Evolutionary conservation across 2,797 vertebrate genomes (phyloP).

Genomic region (Distichodus sexfasciatus): DNA sequence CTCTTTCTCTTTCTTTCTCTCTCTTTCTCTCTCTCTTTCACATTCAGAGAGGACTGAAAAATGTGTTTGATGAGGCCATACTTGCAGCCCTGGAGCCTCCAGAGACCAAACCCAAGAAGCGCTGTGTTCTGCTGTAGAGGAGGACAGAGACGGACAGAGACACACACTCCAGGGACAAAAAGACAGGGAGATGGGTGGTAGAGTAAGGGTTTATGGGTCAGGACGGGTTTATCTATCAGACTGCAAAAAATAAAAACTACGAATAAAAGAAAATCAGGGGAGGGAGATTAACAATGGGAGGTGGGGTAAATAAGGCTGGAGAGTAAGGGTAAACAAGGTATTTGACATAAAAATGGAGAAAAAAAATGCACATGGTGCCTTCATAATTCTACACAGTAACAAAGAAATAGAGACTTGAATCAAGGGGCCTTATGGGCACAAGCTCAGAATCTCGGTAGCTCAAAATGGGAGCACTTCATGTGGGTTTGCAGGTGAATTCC

Average conservation of each 20-base stretch:
- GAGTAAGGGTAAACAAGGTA: conserved; percentile 48
- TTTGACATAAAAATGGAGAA: conserved; percentile 8
- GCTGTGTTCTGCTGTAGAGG: conserved; percentile 74
- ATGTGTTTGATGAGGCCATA: conserved; percentile 81
- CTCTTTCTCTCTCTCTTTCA: neutral
- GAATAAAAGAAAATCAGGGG: conserved; percentile 43
- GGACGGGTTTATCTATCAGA: conserved; percentile 42
- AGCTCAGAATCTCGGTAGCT: neutral
- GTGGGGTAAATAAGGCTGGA: conserved; percentile 49
- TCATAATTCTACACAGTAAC: conserved; percentile 21
- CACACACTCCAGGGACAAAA: conserved; percentile 9
- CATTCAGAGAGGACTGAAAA: conserved; percentile 76
- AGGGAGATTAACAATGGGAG: conserved; percentile 14
- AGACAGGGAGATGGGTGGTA: neutral
- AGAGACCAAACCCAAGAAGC: conserved; percentile 76
- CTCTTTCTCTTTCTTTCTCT: neutral
- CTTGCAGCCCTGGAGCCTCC: conserved; percentile 79
- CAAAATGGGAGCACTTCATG: neutral
- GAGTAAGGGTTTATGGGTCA: conserved; percentile 33
- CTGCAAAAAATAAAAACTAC: conserved; percentile 51
- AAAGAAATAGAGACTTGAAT: conserved; percentile 22
- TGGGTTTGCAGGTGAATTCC: neutral
- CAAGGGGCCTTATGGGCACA: neutral
- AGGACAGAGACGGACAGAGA: conserved; percentile 25
- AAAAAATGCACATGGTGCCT: conserved; percentile 36